A percentile compares a stretch with the other conserved stretches of the same genome.
phyloP scores from a whole-genome alignment of 1,140 invertebrate genomes.

The Holotrichia oblita region DNA sequence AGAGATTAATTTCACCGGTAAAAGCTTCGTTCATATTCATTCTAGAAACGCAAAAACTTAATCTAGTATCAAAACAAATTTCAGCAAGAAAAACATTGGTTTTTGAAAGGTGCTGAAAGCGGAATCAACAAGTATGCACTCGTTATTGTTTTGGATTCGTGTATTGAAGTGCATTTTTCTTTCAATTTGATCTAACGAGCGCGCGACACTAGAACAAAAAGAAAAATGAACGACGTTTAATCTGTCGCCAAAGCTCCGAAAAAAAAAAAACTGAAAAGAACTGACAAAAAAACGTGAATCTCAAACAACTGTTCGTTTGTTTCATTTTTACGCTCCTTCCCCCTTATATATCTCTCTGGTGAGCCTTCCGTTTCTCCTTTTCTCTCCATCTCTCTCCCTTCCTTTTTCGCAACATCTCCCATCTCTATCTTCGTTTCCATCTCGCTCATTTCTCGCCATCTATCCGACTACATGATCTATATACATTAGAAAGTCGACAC shows the following conservation, averaged over 20 bases:
- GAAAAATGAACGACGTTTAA: constrained; percentile 29
- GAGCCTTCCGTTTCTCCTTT: neutral
- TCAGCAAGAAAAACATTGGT: neutral
- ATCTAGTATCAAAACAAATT: neutral
- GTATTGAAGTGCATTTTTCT: constrained; percentile 29
- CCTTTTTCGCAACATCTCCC: neutral
- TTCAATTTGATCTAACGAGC: constrained; percentile 26
- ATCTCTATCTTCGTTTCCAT: neutral
- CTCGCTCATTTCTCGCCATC: too few species aligned
- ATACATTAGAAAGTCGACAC: constrained; percentile 15
- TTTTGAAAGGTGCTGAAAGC: neutral
- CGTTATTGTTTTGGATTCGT: constrained; percentile 24
- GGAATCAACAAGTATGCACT: constrained; percentile 14
- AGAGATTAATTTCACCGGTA: too few species aligned
- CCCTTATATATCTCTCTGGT: neutral
- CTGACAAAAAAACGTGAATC: constrained; percentile 26
- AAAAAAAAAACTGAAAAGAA: constrained; percentile 23
- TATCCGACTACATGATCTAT: neutral
- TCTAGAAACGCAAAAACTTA: neutral
- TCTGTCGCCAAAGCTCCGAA: constrained; percentile 21
- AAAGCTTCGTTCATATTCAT: too few species aligned
- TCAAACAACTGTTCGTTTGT: constrained; percentile 31
- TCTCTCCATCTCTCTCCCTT: neutral
- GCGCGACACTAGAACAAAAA: constrained; percentile 16
- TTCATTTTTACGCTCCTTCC: constrained; percentile 26